These are phyloP conservation scores for Neotragus pygmaeus DNA, from an alignment of 2,113 vertebrate species.

Conservation along the genomic window DNA sequence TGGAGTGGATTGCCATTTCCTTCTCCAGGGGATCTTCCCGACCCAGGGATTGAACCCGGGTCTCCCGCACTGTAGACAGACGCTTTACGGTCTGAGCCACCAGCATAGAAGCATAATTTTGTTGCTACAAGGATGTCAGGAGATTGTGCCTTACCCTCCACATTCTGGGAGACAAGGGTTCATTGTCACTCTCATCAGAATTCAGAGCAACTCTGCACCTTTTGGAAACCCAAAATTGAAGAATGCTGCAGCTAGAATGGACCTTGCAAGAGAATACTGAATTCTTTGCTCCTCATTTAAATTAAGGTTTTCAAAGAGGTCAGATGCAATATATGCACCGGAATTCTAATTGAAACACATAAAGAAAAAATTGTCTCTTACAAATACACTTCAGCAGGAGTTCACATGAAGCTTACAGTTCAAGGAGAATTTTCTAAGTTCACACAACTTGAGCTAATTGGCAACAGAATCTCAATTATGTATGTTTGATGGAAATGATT, in stretches of 20 bases:
- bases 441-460: constrained; percentile 20
- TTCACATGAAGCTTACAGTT: background rate
- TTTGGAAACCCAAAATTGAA: constrained; percentile 26
- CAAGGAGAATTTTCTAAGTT: constrained; percentile 40
- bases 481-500: background rate
- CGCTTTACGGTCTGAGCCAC: rapidly evolving
- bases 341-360: constrained; percentile 52
- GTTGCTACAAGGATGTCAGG: background rate
- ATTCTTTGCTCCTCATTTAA: constrained; percentile 57
- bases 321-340: constrained; percentile 13
- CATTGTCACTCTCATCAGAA: constrained; percentile 24
- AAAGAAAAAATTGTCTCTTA: constrained; percentile 19
- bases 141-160: background rate
- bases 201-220: background rate
- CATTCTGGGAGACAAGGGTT: background rate
- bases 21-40: too few relatives aligned
- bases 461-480: background rate
- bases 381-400: constrained; percentile 41
- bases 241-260: background rate
- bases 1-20: too few relatives aligned
- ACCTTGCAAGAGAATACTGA: constrained; percentile 33
- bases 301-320: constrained; percentile 64
- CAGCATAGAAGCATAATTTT: background rate
- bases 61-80: too few relatives aligned
- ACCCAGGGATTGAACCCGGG: too few relatives aligned